Percentiles rank a stretch among this genome's conserved stretches.
These are phyloP conservation scores for Megatriorchis doriae DNA, from an alignment of 2,113 vertebrate genomes.

Conservation along the genomic window DNA sequence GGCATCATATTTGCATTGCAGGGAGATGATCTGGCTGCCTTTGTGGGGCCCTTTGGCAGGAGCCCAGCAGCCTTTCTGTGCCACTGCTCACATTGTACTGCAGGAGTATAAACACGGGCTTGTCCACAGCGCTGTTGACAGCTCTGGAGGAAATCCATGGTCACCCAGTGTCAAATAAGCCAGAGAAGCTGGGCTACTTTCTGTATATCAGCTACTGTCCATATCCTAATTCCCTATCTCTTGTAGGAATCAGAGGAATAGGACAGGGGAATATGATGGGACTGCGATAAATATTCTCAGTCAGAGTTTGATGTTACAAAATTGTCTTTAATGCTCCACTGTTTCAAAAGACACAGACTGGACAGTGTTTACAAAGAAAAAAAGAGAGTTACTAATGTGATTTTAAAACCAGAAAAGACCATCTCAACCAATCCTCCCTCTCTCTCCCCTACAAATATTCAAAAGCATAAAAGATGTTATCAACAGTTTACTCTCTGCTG, in stretches of 20 bases:
- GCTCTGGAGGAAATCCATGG: conserved; percentile 38
- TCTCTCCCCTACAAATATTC: not conserved
- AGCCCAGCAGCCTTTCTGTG: conserved; percentile 55
- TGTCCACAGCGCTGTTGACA: not conserved
- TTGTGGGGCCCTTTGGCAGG: conserved; percentile 43
- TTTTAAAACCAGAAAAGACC: not conserved
- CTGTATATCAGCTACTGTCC: not conserved
- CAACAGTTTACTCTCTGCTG: not conserved
- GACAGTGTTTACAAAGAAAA: not conserved
- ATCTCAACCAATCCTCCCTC: not conserved
- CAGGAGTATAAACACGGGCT: conserved; percentile 43
- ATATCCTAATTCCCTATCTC: not conserved
- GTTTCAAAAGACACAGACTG: not conserved
- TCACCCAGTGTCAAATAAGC: not conserved
- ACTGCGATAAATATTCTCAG: not conserved
- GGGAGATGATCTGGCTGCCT: conserved; percentile 33
- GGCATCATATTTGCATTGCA: not conserved
- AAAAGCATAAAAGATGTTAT: not conserved
- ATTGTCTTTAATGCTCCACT: not conserved
- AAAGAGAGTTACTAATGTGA: not conserved
- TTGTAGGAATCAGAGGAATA: not conserved
- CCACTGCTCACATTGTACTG: conserved; percentile 64
- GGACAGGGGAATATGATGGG: not conserved
- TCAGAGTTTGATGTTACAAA: not conserved
- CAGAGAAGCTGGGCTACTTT: not conserved